Conservation (phyloP, 2,797 vertebrate species). For the Eremophila alpestris region DNA sequence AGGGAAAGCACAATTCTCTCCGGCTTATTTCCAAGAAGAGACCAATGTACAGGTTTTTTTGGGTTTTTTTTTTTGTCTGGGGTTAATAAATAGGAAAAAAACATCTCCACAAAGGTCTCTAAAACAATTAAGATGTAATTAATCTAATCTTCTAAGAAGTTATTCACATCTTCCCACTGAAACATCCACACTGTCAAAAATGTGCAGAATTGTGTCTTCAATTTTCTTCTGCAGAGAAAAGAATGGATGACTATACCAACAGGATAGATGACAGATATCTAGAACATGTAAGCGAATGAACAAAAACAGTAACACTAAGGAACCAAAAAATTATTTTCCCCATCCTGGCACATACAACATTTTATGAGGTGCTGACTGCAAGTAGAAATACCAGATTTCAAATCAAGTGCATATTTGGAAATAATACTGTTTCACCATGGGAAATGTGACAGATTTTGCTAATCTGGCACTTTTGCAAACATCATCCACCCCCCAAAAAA, state of each 20-base stretch:
- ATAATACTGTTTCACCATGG: not conserved
- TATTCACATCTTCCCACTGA: not conserved
- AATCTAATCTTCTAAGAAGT: not conserved
- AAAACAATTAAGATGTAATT: not conserved
- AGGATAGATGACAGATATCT: not conserved
- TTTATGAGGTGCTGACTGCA: not conserved
- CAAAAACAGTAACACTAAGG: not conserved
- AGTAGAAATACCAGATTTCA: not conserved
- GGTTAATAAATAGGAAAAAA: not conserved
- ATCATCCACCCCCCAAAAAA: fast-evolving
- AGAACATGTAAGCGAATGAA: not conserved
- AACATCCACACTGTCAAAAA: not conserved
- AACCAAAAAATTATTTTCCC: not conserved
- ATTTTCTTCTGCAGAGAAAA: not conserved
- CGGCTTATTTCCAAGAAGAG: not conserved
- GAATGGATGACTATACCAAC: not conserved
- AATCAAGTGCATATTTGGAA: not conserved
- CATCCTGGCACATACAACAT: not conserved
- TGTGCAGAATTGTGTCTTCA: not conserved
- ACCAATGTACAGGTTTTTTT: fast-evolving
- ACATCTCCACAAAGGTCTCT: not conserved
- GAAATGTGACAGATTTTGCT: not conserved
- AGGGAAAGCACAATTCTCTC: not conserved
- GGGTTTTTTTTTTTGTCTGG: not conserved
- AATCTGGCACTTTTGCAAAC: not conserved